Evolutionary conservation across 2,797 vertebrate genomes (phyloP).

Genomic region (Hybognathus amarus): DNA sequence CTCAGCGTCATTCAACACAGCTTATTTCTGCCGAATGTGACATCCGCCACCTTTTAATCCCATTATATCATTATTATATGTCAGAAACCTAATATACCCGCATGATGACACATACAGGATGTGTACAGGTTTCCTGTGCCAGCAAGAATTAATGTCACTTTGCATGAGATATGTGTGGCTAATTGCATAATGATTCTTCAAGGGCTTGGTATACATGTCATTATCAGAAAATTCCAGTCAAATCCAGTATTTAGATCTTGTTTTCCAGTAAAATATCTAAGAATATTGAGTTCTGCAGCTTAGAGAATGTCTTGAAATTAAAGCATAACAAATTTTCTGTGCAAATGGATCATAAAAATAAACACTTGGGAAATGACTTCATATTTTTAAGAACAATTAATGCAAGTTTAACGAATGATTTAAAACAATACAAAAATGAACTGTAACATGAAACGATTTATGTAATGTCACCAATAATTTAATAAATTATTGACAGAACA

Average conservation of each 20-base stretch:
- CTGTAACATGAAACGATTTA: no score
- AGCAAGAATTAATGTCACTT: conserved; percentile 15
- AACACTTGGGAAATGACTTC: neutral
- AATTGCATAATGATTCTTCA: conserved; percentile 6
- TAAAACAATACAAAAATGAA: no score
- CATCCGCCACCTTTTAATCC: conserved; percentile 33
- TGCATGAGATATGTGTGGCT: neutral
- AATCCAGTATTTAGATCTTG: neutral
- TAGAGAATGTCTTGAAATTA: neutral
- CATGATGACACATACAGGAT: conserved; percentile 12
- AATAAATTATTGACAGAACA: no score
- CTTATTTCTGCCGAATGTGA: conserved; percentile 23
- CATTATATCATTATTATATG: conserved; percentile 33
- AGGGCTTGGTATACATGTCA: neutral
- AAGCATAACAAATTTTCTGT: neutral
- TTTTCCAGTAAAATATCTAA: neutral
- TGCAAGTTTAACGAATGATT: neutral
- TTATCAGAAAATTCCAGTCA: neutral
- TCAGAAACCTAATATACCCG: neutral
- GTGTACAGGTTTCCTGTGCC: conserved; percentile 10
- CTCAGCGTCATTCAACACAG: neutral
- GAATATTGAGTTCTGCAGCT: no score
- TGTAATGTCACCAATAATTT: no score
- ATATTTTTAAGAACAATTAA: neutral
- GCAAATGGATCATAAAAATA: neutral